A percentile compares a stretch with the other conserved stretches of the same genome.
Evolutionary conservation across 1,140 invertebrate genomes (phyloP).

Genomic region (Globodera rostochiensis): DNA sequence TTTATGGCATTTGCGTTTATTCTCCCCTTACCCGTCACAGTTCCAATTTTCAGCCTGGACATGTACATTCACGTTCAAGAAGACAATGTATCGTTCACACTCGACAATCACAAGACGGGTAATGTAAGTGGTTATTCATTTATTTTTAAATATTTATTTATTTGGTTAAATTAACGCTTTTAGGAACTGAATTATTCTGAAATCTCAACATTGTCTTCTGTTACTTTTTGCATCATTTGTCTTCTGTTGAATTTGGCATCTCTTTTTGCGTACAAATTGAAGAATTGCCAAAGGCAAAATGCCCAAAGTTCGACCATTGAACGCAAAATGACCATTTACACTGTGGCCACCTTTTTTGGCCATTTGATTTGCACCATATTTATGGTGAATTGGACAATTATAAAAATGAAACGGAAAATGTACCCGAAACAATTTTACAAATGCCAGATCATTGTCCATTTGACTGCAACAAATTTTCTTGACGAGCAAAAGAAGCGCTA

Average conservation of each 20-base stretch:
- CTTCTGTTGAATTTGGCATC: constrained; percentile 4
- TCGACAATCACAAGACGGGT: background rate
- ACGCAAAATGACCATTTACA: constrained; percentile 5
- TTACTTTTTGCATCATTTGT: background rate
- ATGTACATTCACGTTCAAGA: constrained; percentile 10
- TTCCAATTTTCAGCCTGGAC: background rate
- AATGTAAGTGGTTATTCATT: background rate
- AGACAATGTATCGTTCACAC: constrained; percentile 3
- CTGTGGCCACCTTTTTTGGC: background rate
- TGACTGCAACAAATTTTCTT: background rate
- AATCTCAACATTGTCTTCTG: background rate
- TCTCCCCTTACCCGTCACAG: background rate
- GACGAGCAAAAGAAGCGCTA: background rate
- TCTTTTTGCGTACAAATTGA: constrained; percentile 4
- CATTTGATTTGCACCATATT: background rate
- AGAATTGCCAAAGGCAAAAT: background rate
- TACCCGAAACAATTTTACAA: background rate
- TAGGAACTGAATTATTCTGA: background rate
- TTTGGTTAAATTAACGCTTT: background rate
- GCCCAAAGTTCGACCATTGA: background rate
- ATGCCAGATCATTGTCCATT: background rate
- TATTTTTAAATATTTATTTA: background rate
- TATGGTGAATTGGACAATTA: background rate
- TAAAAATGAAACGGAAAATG: background rate
- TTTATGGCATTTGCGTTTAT: background rate